These are phyloP conservation scores for Craniophora ligustri DNA, from an alignment of 2,888 invertebrate species.

Conservation along the genomic window DNA sequence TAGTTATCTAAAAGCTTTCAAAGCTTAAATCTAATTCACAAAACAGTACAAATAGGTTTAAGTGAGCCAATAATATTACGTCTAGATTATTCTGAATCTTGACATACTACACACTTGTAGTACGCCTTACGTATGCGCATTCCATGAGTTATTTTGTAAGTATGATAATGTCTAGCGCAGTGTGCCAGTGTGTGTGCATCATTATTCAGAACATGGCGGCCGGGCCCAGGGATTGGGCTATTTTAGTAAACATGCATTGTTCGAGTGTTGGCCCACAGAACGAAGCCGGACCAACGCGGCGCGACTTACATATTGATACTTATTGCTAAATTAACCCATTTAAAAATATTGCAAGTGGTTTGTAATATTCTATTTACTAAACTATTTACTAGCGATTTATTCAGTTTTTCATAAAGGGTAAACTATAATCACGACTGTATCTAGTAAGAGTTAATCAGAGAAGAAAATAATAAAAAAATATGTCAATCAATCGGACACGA, in stretches of 20 bases:
- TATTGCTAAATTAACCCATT: slow-evolving; percentile 48
- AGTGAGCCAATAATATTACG: neutral
- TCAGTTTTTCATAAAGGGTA: neutral
- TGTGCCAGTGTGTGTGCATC: slow-evolving; percentile 48
- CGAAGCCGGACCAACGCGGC: slow-evolving; percentile 16
- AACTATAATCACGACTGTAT: no score
- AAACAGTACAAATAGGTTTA: no score
- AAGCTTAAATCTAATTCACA: no score
- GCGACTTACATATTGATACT: slow-evolving; percentile 50
- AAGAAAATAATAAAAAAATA: no score
- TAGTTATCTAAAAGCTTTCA: no score
- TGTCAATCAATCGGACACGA: no score
- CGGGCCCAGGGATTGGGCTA: slow-evolving; percentile 55
- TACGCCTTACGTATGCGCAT: slow-evolving; percentile 27
- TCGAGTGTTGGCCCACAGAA: slow-evolving; percentile 62
- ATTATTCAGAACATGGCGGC: slow-evolving; percentile 62
- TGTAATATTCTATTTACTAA: slow-evolving; percentile 5
- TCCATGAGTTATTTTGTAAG: slow-evolving; percentile 49
- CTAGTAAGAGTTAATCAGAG: no score
- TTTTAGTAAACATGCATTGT: slow-evolving; percentile 62
- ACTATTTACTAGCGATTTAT: fast-evolving
- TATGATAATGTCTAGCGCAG: slow-evolving; percentile 28
- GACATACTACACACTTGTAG: slow-evolving; percentile 7
- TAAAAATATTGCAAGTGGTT: slow-evolving; percentile 16
- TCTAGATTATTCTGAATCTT: slow-evolving; percentile 10